These are phyloP conservation scores for Champsocephalus esox DNA, from an alignment of 2,797 vertebrate species.

Conservation along the genomic window DNA sequence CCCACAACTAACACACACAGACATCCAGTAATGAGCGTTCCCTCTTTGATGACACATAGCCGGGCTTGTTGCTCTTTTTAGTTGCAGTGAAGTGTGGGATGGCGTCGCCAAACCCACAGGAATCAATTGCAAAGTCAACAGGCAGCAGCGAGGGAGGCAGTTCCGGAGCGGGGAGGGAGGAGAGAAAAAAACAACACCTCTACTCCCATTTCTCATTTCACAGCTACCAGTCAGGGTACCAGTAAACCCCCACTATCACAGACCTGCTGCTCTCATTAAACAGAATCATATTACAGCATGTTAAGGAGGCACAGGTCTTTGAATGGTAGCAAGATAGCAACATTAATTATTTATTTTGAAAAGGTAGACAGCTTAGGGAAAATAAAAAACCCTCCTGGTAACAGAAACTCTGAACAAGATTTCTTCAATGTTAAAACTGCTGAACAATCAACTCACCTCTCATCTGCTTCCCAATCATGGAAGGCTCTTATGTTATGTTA, in stretches of 20 bases:
- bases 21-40: conserved; percentile 29
- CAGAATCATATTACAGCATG: conserved; percentile 20
- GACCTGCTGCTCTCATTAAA: conserved; percentile 25
- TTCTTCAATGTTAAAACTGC: conserved; percentile 31
- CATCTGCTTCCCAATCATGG: conserved; percentile 45
- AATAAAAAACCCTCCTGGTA: conserved; percentile 1
- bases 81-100: conserved; percentile 60
- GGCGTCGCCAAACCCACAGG: conserved; percentile 67
- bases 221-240: conserved; percentile 33
- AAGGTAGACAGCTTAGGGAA: conserved; percentile 2
- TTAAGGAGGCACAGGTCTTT: conserved; percentile 25
- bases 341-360: conserved; percentile 20
- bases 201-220: conserved; percentile 52
- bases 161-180: conserved; percentile 60
- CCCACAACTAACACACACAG: conserved; percentile 27
- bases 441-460: conserved; percentile 42
- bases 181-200: conserved; percentile 13
- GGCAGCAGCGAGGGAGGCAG: conserved; percentile 53
- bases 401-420: conserved; percentile 15
- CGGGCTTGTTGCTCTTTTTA: conserved; percentile 38
- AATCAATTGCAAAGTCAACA: conserved; percentile 77
- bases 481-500: conserved; percentile 23
- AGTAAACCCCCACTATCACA: conserved; percentile 33
- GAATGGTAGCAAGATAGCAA: conserved; percentile 21
- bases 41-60: conserved; percentile 65